These are phyloP conservation scores for Sphaeramia orbicularis DNA, from an alignment of 2,797 vertebrate species.

Conservation along the genomic window DNA sequence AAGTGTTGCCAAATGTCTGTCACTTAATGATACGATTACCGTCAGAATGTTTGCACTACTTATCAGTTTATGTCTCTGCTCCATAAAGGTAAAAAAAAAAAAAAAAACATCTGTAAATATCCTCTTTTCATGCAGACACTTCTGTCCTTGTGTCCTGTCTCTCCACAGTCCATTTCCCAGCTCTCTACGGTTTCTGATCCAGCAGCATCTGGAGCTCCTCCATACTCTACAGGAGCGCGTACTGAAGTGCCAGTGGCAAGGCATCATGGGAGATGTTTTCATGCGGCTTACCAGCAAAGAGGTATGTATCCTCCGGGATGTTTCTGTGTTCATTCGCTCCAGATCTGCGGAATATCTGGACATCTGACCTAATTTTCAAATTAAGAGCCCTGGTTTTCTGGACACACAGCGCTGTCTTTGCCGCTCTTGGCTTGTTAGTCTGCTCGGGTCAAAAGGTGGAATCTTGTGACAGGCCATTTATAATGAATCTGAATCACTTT, in stretches of 20 bases:
- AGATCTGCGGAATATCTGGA: too few relatives aligned
- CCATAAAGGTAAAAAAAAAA: too few relatives aligned
- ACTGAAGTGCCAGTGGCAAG: slow-evolving; percentile 93
- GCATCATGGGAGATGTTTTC: slow-evolving; percentile 97
- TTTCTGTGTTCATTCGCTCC: background rate
- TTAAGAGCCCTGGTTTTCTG: background rate
- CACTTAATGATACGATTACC: background rate
- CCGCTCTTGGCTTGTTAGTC: background rate
- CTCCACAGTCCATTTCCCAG: slow-evolving; percentile 91
- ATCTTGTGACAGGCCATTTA: slow-evolving; percentile 23
- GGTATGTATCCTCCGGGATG: slow-evolving; percentile 70
- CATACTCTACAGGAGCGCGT: slow-evolving; percentile 95
- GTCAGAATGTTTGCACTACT: background rate
- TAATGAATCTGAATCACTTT: slow-evolving; percentile 33
- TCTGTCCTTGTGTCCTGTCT: background rate
- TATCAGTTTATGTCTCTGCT: background rate
- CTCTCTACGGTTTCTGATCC: slow-evolving; percentile 94
- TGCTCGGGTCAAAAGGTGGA: slow-evolving; percentile 19
- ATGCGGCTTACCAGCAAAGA: slow-evolving; percentile 96
- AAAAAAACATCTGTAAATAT: too few relatives aligned
- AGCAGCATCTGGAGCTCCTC: slow-evolving; percentile 95
- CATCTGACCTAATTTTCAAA: background rate
- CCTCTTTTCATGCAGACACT: background rate
- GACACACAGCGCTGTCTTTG: background rate
- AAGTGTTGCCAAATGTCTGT: slow-evolving; percentile 10